phyloP scores from a whole-genome alignment of 2,888 invertebrate genomes.

The Phortica magna region DNA sequence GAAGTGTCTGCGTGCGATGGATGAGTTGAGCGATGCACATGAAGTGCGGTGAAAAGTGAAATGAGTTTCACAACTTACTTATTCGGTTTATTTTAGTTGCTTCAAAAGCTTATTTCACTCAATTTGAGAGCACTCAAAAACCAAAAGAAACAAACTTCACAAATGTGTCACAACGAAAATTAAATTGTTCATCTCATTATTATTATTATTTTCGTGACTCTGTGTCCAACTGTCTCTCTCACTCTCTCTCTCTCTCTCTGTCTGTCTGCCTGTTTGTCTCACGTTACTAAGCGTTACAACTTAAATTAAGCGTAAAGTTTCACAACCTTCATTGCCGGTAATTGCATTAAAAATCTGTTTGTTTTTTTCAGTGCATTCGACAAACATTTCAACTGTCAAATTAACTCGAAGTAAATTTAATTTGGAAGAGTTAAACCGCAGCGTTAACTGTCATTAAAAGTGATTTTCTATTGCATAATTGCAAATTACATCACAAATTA shows the following conservation, averaged over 20 bases:
- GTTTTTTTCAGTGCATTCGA: background rate
- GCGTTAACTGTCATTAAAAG: background rate
- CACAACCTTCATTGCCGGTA: conserved; percentile 1
- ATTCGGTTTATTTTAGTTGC: too few relatives aligned
- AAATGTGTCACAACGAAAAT: background rate
- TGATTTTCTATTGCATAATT: background rate
- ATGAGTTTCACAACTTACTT: background rate
- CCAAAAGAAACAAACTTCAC: background rate
- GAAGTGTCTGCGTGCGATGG: background rate
- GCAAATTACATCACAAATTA: background rate
- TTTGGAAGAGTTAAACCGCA: background rate
- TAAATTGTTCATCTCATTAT: background rate
- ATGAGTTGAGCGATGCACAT: background rate
- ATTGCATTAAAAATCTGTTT: background rate
- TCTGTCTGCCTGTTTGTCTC: background rate
- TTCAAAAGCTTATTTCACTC: background rate
- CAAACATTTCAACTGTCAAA: background rate
- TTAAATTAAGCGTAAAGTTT: conserved; percentile 31
- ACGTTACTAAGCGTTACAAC: background rate
- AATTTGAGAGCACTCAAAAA: background rate
- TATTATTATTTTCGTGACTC: background rate
- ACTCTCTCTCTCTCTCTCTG: background rate
- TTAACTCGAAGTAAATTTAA: background rate
- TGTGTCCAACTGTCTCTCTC: background rate
- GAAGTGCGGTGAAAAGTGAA: background rate